Percentiles rank a stretch among this genome's conserved stretches.
These are phyloP conservation scores for Seriola quinqueradiata DNA, from an alignment of 2,113 vertebrate species.

Conservation along the genomic window DNA sequence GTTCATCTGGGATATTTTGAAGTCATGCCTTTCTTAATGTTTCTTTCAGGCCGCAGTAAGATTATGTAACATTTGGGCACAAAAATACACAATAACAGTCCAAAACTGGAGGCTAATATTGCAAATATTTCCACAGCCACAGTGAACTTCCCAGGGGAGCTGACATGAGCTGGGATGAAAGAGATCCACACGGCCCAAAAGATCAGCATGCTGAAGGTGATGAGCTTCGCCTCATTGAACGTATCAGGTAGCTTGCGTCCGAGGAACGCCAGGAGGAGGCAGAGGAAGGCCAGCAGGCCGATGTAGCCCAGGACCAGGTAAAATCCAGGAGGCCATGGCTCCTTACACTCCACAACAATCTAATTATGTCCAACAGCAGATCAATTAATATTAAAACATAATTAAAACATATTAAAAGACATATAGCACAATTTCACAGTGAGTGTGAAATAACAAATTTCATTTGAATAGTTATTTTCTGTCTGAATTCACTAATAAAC, in stretches of 20 bases:
- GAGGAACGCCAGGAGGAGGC: conserved; percentile 82
- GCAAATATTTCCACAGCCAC: conserved; percentile 86
- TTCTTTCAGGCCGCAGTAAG: conserved; percentile 81
- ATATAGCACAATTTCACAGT: background rate
- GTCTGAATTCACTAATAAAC: background rate
- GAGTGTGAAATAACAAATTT: background rate
- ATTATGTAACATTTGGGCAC: conserved; percentile 85
- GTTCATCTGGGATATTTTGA: conserved; percentile 55
- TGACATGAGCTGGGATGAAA: conserved; percentile 84
- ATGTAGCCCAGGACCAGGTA: conserved; percentile 84
- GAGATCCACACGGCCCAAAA: conserved; percentile 85
- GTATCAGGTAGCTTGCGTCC: conserved; percentile 82
- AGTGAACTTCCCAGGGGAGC: conserved; percentile 83
- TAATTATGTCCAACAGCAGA: conserved; percentile 15
- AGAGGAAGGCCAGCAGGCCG: conserved; percentile 80
- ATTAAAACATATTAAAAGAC: too few relatives aligned
- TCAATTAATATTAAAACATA: background rate
- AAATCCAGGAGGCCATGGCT: conserved; percentile 80
- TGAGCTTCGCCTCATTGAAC: conserved; percentile 78
- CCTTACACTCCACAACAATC: conserved; percentile 85
- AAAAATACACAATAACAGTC: conserved; percentile 85
- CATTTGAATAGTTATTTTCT: background rate
- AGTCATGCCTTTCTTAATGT: conserved; percentile 80
- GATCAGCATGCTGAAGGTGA: conserved; percentile 86
- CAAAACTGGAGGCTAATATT: conserved; percentile 83